A percentile compares a stretch with the other conserved stretches of the same genome.
Evolutionary conservation across 2,113 vertebrate species (phyloP).

Genomic region (Cinclus mexicanus): DNA sequence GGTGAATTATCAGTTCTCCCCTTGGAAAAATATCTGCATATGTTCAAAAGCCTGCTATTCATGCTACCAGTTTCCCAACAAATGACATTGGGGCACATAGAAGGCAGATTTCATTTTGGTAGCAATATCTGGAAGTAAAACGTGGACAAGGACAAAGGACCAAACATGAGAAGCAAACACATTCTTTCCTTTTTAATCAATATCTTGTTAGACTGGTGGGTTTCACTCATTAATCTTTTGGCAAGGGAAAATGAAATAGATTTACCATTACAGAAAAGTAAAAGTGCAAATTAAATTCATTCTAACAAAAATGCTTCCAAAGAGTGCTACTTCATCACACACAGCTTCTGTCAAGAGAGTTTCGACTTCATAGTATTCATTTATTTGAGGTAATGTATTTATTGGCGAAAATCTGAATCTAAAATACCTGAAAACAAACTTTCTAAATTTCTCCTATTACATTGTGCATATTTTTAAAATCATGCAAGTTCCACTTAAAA

Average conservation of each 20-base stretch:
- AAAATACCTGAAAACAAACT: neutral
- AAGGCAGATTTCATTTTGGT: neutral
- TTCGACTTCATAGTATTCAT: neutral
- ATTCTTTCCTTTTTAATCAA: neutral
- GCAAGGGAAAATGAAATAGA: neutral
- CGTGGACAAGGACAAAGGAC: neutral
- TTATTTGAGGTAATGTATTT: neutral
- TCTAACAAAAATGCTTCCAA: neutral
- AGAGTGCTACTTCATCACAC: neutral
- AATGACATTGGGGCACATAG: fast-evolving
- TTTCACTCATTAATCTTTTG: conserved; percentile 15
- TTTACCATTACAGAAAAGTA: neutral
- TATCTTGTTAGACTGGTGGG: neutral
- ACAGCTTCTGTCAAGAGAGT: neutral
- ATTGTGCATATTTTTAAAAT: neutral
- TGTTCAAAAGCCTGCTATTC: neutral
- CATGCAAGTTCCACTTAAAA: neutral
- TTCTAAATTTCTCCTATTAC: neutral
- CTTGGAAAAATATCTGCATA: neutral
- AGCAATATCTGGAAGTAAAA: neutral
- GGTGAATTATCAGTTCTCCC: neutral
- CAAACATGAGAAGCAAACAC: neutral
- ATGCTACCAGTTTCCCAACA: neutral
- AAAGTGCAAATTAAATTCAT: conserved; percentile 18
- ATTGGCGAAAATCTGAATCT: neutral